Conservation (phyloP, 2,113 vertebrate species). For the Cathartes aura region DNA sequence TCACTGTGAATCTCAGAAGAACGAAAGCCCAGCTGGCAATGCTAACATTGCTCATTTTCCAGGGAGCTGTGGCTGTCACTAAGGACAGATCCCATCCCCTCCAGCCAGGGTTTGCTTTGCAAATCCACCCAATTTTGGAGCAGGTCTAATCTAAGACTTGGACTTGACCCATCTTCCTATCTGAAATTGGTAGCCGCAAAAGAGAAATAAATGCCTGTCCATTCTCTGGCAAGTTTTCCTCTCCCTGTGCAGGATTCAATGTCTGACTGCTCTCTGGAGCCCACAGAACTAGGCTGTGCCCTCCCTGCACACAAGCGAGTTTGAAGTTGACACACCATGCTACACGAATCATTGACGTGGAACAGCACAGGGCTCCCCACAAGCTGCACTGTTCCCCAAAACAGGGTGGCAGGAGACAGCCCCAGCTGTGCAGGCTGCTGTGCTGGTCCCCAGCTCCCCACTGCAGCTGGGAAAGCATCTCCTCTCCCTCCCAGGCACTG, state of each 20-base stretch:
- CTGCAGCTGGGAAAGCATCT: background rate
- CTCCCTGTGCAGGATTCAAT: background rate
- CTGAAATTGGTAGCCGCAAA: background rate
- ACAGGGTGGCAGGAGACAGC: background rate
- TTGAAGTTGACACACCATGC: no score
- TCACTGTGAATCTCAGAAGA: fast-evolving
- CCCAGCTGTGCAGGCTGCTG: background rate
- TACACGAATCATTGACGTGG: fast-evolving
- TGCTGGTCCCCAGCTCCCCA: background rate
- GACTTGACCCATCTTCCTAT: fast-evolving
- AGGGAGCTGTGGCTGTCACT: fast-evolving
- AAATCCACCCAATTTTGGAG: background rate
- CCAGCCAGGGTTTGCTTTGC: background rate
- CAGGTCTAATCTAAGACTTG: fast-evolving
- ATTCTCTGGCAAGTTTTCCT: background rate
- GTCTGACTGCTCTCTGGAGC: background rate
- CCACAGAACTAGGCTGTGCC: background rate
- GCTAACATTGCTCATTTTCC: background rate
- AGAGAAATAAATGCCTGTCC: no score
- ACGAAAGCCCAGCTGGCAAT: background rate
- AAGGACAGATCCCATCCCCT: background rate
- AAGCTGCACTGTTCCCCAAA: background rate
- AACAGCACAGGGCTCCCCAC: background rate
- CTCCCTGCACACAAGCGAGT: fast-evolving
- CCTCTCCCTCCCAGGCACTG: fast-evolving